Evolutionary conservation across 2,113 vertebrate genomes (phyloP), one percentile per base, ranked within the genome.

Genomic region (Sminthopsis crassicaudata): DNA sequence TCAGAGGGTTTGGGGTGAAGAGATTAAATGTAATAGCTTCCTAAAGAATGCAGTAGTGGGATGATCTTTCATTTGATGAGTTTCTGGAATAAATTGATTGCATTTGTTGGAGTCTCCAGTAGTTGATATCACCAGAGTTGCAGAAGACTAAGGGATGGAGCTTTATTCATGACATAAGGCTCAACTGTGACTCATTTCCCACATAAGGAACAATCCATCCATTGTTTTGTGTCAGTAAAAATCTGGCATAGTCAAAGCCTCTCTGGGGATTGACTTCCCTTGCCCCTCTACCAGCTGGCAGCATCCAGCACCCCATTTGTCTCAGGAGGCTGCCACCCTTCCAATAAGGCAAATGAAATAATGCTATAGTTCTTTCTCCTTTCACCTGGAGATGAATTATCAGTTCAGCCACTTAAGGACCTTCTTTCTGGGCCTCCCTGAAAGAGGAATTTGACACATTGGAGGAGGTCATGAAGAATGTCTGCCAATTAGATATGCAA

Each of bases 351-450:
- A 97, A 98, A 98, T 96, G 97, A 98, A 95, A 96, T 96, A 95
- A 96, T 0, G 0, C 97, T 54, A 95, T 22, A 0, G 0, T 92
- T 60, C 96, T 96, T 93, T 98, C 97, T 84, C 96, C 93, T 97
- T 97, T 94, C 84, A 89, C 96, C 97, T 98, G 98, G 93, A 98
- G 98, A 97, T 90, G 94, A 98, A 98, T 98, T 97, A 98, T 96
- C 97, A 92, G 92, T 60, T 97, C 96, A 98, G 98, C 98, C 98
- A 95, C 90, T 98, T 98, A 98, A 98, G 48, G 97, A 98, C 96
- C 89, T 50, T 96, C 95, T 97, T 91, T 96, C 6, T 0, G n/a
- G 67, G 46, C 67, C 52, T 90, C 92, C 94, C 91, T 84, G 92
- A 91, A 11, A 52, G 0, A 24, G 92, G 93, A 3, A 26, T 24